Base-by-base conservation (phyloP, 2,113 vertebrate genomes). In the Fulmarus glacialis region DNA sequence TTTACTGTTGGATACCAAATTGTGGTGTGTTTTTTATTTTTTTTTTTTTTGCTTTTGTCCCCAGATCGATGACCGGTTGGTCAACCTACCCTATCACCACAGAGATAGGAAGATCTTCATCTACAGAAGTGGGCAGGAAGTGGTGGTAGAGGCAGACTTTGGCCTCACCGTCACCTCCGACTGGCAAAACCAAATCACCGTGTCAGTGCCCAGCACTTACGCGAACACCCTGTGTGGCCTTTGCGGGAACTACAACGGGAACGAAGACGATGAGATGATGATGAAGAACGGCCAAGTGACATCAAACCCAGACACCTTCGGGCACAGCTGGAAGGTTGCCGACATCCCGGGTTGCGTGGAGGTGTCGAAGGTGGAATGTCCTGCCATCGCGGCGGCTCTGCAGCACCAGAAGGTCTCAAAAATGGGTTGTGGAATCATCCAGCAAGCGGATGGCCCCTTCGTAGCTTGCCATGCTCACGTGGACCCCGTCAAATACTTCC, bases 211-310 rank as follows among this genome's bases (percentile, higher is more conserved):
- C 10, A 92, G 96, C 62, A 98, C 95, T 73, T 99, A 99, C 11
- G 71, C 96, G 0, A 74, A 77, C 4, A 20, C 90, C 38, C 94
- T 99, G 7, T 98, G 98, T 4, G 99, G 99, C 47, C 98, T 99
- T 64, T 99, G 99, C 0, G 99, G 99, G 5, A 99, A 99, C 96
- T 99, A 98, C 91, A 98, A 99, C 0, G 98, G 98, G 3, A 55
- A 97, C 2, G 5, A 4, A 1, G 8, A 1, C 0, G 98, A 99
- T 0, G 99, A 99, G 38, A 96, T 98, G 66, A 92, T 42, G 56
- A 92, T 95, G 79, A 98, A 81, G 24, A 72, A 55, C 0, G 97
- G 96, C 34, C 89, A 22, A 64, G 68, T 2, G 50, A 97, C 97
- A 0, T 95, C 98, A 22, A 98, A 97, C 95, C 98, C 98, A 1